These are phyloP conservation scores for Watersipora subatra DNA, from an alignment of 1,140 invertebrate species.

Conservation along the genomic window DNA sequence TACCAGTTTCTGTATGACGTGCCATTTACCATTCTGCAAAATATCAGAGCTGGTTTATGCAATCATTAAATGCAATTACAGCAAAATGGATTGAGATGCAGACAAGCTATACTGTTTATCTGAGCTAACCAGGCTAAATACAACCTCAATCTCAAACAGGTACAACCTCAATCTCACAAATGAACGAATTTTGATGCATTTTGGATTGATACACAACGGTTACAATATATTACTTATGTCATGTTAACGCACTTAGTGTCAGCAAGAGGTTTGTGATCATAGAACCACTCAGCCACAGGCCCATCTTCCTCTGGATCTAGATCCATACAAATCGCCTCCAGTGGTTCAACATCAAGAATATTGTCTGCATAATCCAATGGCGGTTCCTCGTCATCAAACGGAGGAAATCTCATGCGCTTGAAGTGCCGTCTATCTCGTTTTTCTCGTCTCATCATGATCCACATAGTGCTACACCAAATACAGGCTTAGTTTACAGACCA, in stretches of 20 bases:
- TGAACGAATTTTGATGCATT: too few relatives aligned
- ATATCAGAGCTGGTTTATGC: background rate
- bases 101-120: too few relatives aligned
- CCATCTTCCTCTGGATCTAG: conserved; percentile 89
- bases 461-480: conserved; percentile 69
- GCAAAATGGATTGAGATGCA: too few relatives aligned
- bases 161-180: too few relatives aligned
- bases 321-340: conserved; percentile 98
- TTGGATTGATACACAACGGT: too few relatives aligned
- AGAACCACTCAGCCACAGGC: conserved; percentile 79
- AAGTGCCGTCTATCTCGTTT: conserved; percentile 97
- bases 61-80: too few relatives aligned
- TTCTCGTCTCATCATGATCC: conserved; percentile 99
- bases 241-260: conserved; percentile 58
- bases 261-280: conserved; percentile 90
- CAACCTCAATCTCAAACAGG: too few relatives aligned
- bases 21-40: conserved; percentile 80
- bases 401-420: conserved; percentile 97
- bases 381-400: conserved; percentile 99
- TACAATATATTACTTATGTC: too few relatives aligned
- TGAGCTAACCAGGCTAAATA: too few relatives aligned
- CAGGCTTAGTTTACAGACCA: background rate
- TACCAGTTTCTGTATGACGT: conserved; percentile 93
- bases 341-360: conserved; percentile 92
- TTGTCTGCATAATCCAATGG: conserved; percentile 98